phyloP scores from a whole-genome alignment of 2,113 vertebrate genomes.

The Hipposideros armiger region DNA sequence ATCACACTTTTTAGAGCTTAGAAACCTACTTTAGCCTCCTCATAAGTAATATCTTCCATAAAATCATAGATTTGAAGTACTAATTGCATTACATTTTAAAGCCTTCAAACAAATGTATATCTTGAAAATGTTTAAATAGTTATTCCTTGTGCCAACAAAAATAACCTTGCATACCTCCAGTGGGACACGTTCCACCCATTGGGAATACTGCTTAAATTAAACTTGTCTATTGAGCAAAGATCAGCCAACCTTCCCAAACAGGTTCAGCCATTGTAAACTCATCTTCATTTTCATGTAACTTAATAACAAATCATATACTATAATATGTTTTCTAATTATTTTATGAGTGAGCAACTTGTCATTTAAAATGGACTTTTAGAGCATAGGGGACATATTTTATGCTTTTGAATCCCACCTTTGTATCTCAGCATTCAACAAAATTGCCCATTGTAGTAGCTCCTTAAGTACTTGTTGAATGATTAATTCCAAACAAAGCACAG shows the following conservation, averaged over 20 bases:
- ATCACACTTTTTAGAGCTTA: constrained; percentile 14
- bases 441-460: not conserved
- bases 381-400: not conserved
- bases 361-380: not conserved
- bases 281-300: not conserved
- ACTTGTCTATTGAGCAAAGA: not conserved
- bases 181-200: not conserved
- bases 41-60: not conserved
- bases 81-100: constrained; percentile 22
- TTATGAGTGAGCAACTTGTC: not conserved
- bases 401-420: not conserved
- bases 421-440: not conserved
- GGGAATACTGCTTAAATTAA: not conserved
- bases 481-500: not conserved
- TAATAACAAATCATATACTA: constrained; percentile 15
- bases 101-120: not conserved
- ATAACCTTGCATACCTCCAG: not conserved
- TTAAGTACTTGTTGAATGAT: constrained; percentile 39
- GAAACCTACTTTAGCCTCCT: not conserved
- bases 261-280: not conserved
- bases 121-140: not conserved
- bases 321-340: not conserved
- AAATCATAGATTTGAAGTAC: not conserved
- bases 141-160: not conserved
- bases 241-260: not conserved